Base-by-base conservation (phyloP, 2,797 vertebrate genomes). In the Falco berigora region DNA sequence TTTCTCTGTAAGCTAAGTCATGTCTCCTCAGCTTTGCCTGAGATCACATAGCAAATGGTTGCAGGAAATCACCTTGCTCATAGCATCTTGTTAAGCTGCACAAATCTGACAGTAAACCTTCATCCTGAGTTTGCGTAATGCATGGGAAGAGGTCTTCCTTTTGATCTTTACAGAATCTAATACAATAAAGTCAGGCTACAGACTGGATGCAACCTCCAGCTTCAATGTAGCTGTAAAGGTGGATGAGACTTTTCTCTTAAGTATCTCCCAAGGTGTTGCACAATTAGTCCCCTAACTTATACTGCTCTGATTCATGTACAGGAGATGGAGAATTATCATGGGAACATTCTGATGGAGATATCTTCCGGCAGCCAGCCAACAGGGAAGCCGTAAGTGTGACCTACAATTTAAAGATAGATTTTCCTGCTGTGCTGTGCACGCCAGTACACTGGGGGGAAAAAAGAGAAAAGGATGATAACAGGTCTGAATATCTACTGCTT, bases 321-420 rank as follows among this genome's bases (percentile, higher is more conserved):
- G 98, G 98, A 72, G 98, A 98, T 91, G 98, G 98, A 91, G 98
- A 98, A 73, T 84, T 98, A 53, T 98, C 98, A 0, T 98, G 98
- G 98, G 98, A 98, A 86, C 98, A 98, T 80, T 95, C 98, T 13
- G 98, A 98, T 5, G 97, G 97, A 59, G 98, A 98, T 68, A 98
- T 98, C 94, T 98, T 98, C 94, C 96, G 97, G 56, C 98, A 98
- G 30, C 98, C 98, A 56, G 97, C 98, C 94, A 98, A 98, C 97
- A 98, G 98, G 94, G 98, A 98, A 98, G 98, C 98, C 5, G 98
- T 98, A 98, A 98, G 98, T 98, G 66, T 93, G n/a, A 89, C 80
- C 52, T 77, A 21, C 40, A 22, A 16, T 67, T 66, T 24, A 78
- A 92, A 89, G 38, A 73, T 6, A 14, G 11, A 17, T 46, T 78